A percentile compares a stretch with the other conserved stretches of the same genome.
Evolutionary conservation across 1,140 invertebrate species (phyloP).

Genomic region (Drosophila aff.): DNA sequence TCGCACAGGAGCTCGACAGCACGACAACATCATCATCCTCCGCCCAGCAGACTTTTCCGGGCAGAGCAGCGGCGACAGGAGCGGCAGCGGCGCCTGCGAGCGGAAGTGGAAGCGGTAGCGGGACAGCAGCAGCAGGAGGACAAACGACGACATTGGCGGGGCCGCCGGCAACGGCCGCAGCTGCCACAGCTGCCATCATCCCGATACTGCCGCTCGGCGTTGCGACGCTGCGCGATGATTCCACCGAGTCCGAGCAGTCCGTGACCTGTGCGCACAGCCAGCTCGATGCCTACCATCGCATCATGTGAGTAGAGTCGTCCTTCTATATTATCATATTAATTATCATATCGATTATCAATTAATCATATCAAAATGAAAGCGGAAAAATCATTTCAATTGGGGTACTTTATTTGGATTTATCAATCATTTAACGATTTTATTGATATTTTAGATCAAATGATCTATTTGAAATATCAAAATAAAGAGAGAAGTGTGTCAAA

Average conservation of each 20-base stretch:
- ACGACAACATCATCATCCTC: slow-evolving; percentile 80
- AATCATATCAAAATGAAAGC: neutral
- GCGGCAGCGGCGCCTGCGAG: slow-evolving; percentile 13
- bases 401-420: neutral
- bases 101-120: slow-evolving; percentile 69
- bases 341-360: no score
- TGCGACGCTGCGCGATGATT: slow-evolving; percentile 85
- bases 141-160: slow-evolving; percentile 82
- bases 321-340: no score
- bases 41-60: slow-evolving; percentile 39
- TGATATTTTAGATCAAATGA: no score
- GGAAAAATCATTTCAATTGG: neutral
- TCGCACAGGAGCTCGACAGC: slow-evolving; percentile 70
- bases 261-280: slow-evolving; percentile 82
- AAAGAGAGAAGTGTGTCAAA: neutral
- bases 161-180: slow-evolving; percentile 85
- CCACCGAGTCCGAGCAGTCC: slow-evolving; percentile 84
- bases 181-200: slow-evolving; percentile 85
- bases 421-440: neutral
- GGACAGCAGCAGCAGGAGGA: slow-evolving; percentile 59
- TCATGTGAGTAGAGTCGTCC: slow-evolving; percentile 83
- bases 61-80: slow-evolving; percentile 51
- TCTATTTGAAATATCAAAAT: neutral
- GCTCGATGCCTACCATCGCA: slow-evolving; percentile 84
- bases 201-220: slow-evolving; percentile 84